Conservation (phyloP, 2,113 vertebrate genomes). For the Paraplagusia blochii region DNA sequence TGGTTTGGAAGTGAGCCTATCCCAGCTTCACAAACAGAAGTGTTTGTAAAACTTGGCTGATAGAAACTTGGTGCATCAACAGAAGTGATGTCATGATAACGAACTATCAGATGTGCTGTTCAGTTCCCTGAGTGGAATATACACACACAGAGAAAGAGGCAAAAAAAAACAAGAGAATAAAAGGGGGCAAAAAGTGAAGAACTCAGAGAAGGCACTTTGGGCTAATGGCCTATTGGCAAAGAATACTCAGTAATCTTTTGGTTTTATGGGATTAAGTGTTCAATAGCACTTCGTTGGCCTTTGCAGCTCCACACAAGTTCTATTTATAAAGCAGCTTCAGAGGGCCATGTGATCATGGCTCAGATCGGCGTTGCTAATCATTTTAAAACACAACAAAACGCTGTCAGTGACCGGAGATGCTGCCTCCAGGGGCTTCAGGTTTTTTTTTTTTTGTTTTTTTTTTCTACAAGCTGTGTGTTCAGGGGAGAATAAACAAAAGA, state of each 20-base stretch:
- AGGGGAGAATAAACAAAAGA: neutral
- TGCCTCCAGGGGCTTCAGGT: slow-evolving; percentile 3
- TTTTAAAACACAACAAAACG: slow-evolving; percentile 54
- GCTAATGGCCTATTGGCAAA: slow-evolving; percentile 65
- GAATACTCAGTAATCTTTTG: slow-evolving; percentile 68
- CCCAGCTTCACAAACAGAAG: neutral
- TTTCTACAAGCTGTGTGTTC: neutral
- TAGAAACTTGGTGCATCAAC: too few relatives aligned
- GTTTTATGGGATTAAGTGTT: slow-evolving; percentile 73
- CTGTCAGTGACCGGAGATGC: slow-evolving; percentile 37
- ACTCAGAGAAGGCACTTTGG: slow-evolving; percentile 53
- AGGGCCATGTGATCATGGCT: slow-evolving; percentile 45
- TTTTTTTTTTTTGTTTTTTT: too few relatives aligned
- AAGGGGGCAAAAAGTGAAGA: slow-evolving; percentile 44
- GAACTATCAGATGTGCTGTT: too few relatives aligned
- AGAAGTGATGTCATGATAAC: too few relatives aligned
- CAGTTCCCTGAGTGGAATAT: slow-evolving; percentile 1
- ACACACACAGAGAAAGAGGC: slow-evolving; percentile 1
- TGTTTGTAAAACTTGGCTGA: too few relatives aligned
- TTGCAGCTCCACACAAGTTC: slow-evolving; percentile 57
- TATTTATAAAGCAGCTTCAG: slow-evolving; percentile 66
- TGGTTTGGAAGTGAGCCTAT: neutral
- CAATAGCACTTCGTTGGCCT: slow-evolving; percentile 69
- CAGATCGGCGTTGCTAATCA: slow-evolving; percentile 55
- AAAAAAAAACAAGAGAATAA: slow-evolving; percentile 29